Evolutionary conservation across 2,888 invertebrate genomes (phyloP).

Genomic region (Oasisia sp.): DNA sequence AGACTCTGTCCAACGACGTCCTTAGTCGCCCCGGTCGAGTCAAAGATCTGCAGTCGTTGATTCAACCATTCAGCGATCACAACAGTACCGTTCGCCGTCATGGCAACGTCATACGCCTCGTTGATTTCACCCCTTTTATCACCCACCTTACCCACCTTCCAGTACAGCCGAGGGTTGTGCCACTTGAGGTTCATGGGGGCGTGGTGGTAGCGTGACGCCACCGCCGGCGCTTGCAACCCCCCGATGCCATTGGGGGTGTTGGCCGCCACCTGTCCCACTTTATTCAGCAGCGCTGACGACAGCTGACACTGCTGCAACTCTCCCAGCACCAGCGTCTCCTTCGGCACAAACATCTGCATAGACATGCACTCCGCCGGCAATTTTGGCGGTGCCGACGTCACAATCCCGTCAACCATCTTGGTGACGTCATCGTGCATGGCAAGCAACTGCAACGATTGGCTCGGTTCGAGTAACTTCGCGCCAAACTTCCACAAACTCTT

Average conservation of each 20-base stretch:
- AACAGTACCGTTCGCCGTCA: conserved; percentile 43
- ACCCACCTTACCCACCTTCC: conserved; percentile 41
- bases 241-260: conserved; percentile 25
- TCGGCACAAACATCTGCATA: conserved; percentile 42
- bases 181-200: conserved; percentile 34
- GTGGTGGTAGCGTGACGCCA: neutral
- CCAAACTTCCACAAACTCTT: conserved; percentile 44
- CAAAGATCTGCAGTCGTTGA: conserved; percentile 48
- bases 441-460: conserved; percentile 40
- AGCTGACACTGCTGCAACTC: conserved; percentile 40
- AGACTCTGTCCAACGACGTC: conserved; percentile 43
- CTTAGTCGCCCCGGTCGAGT: conserved; percentile 43
- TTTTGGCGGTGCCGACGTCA: conserved; percentile 28
- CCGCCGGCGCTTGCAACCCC: neutral
- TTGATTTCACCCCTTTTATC: conserved; percentile 39
- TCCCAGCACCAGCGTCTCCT: conserved; percentile 35
- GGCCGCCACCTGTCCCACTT: conserved; percentile 26
- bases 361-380: conserved; percentile 34
- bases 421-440: conserved; percentile 41
- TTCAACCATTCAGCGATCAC: conserved; percentile 54
- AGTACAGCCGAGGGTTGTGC: conserved; percentile 36
- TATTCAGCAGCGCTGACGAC: conserved; percentile 33
- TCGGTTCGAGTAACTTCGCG: conserved; percentile 41
- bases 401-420: conserved; percentile 38
- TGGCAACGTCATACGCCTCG: conserved; percentile 41